Percentiles rank a stretch among this genome's conserved stretches.
Conservation (phyloP, 2,113 vertebrate species). For the Hippopotamus amphibius region DNA sequence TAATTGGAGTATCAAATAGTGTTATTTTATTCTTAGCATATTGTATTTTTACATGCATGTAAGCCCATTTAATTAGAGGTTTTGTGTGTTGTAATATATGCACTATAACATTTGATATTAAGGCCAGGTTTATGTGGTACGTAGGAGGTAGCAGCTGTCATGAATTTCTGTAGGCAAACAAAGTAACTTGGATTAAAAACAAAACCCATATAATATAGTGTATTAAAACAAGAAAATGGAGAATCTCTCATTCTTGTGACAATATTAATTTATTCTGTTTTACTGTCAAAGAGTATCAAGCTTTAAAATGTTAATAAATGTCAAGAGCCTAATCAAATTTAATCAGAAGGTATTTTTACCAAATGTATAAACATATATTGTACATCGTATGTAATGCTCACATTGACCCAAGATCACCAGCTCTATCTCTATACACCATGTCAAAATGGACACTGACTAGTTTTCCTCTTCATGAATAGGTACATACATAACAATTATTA, state of each 20-base stretch:
- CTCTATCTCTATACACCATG: background rate
- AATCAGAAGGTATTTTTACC: background rate
- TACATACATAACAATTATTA: background rate
- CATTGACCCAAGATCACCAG: background rate
- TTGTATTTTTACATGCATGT: background rate
- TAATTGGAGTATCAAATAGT: background rate
- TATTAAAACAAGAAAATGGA: background rate
- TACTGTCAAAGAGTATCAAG: background rate
- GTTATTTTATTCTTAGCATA: background rate
- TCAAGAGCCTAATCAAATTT: background rate
- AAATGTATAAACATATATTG: background rate
- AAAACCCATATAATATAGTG: background rate
- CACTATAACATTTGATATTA: background rate
- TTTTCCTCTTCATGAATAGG: background rate
- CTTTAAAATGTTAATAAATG: background rate
- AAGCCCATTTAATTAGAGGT: background rate
- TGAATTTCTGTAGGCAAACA: background rate
- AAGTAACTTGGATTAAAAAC: background rate
- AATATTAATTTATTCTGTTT: background rate
- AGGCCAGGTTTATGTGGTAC: background rate
- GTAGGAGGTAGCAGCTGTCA: background rate
- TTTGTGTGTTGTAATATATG: background rate
- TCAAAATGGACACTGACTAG: background rate
- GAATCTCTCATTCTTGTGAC: background rate
- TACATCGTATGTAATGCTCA: background rate